A percentile compares a stretch with the other conserved stretches of the same genome.
Evolutionary conservation across 2,888 invertebrate genomes (phyloP).

Genomic region (Chymomyza amoena): DNA sequence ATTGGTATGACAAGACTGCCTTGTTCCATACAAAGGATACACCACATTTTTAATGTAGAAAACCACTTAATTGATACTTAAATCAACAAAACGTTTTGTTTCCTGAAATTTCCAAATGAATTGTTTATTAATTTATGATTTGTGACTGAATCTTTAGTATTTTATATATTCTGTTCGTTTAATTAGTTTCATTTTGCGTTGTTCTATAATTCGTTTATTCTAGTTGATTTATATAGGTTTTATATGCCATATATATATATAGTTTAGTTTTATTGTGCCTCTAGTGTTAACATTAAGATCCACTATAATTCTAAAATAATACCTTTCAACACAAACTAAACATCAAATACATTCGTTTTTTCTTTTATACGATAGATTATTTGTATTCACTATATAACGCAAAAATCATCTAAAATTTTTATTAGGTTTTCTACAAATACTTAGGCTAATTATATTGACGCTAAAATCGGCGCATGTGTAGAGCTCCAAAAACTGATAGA

Average conservation of each 20-base stretch:
- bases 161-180: constrained; percentile 3
- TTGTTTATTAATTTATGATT: background rate
- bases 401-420: constrained; percentile 59
- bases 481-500: background rate
- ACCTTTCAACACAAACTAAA: background rate
- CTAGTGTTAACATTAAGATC: constrained; percentile 19
- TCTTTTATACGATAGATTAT: background rate
- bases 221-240: background rate
- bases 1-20: no score
- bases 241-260: background rate
- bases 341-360: background rate
- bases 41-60: no score
- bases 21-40: no score
- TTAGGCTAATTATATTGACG: constrained; percentile 24
- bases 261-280: constrained; percentile 21
- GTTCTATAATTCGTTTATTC: background rate
- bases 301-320: background rate
- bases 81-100: background rate
- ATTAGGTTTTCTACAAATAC: constrained; percentile 24
- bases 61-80: background rate
- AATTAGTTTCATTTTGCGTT: constrained; percentile 16
- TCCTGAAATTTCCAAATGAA: background rate
- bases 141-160: background rate
- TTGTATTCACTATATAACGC: constrained; percentile 28
- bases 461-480: constrained; percentile 44